Evolutionary conservation across 2,888 invertebrate species (phyloP), one percentile per base, ranked within the genome.

Genomic region (Cryptosula pallasiana): DNA sequence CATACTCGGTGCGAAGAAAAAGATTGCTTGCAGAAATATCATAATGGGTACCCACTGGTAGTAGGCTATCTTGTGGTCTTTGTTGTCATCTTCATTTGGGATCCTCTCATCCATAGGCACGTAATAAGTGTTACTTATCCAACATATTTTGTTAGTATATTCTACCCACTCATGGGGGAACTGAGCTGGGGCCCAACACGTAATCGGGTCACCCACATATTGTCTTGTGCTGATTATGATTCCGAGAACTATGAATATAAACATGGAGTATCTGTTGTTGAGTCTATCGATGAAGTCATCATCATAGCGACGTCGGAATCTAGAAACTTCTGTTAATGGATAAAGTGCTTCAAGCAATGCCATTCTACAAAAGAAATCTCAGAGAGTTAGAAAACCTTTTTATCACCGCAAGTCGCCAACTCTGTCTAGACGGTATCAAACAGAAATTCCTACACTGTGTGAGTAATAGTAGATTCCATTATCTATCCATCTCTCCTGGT

Each of bases 181-280:
- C 76, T 86, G 84, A 1, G 86, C 86, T 25, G 86, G 86, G 71
- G 85, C 85, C 86, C 86, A 85, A 76, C 63, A 73, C 29, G 75
- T 75, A 69, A 83, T 83, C n/a, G 82, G 83, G 71, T 82, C 82
- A 27, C 83, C 83, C 55, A 84, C 83, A 76, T 83, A 83, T 76
- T 96, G 95, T 74, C 94, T 88, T 76, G 94, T 93, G 71, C 95
- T 95, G 75, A 97, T 94, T 81, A 96, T 88, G 80, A 96, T 87
- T 75, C 94, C 94, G 86, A 95, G 95, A 75, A 94, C 93, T 79
- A 96, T 90, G 84, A 97, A 87, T 80, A 95, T 90, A 71, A 90
- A 82, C 72, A 86, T 85, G n/a, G 86, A 85, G 77, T 84, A 84
- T 73, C 83, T 83, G 76, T 87, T 86, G 77, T 83, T 85, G 74